These are phyloP conservation scores for Drosophila littoralis DNA, from an alignment of 1,140 invertebrate species.

Conservation along the genomic window DNA sequence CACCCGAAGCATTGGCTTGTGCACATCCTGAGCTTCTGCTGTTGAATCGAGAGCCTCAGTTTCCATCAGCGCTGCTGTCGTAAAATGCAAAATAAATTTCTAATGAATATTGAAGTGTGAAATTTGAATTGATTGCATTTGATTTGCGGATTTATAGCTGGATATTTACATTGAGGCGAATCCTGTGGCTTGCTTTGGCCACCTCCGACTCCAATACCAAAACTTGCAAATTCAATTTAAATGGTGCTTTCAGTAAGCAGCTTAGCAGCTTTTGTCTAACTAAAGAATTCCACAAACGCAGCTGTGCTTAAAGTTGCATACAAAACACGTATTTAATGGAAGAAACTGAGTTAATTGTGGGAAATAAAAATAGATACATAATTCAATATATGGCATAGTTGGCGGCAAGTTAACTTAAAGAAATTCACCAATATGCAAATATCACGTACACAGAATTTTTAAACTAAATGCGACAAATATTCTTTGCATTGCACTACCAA, in stretches of 20 bases:
- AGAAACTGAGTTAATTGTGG: background rate
- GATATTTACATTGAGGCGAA: slow-evolving; percentile 68
- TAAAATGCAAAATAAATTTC: slow-evolving; percentile 81
- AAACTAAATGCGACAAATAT: too few relatives aligned
- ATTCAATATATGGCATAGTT: too few relatives aligned
- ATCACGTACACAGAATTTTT: too few relatives aligned
- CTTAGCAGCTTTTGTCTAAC: slow-evolving; percentile 1
- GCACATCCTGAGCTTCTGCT: slow-evolving; percentile 17
- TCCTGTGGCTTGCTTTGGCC: slow-evolving; percentile 7
- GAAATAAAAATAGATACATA: too few relatives aligned
- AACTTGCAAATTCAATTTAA: slow-evolving; percentile 28
- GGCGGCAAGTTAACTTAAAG: too few relatives aligned
- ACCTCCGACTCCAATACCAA: background rate
- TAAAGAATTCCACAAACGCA: background rate
- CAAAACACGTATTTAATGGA: background rate
- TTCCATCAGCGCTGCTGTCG: slow-evolving; percentile 54
- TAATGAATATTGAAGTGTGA: slow-evolving; percentile 83
- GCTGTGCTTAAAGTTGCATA: background rate
- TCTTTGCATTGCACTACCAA: too few relatives aligned
- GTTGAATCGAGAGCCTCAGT: slow-evolving; percentile 12
- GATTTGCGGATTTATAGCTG: slow-evolving; percentile 76
- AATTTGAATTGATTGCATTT: slow-evolving; percentile 82
- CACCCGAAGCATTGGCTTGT: background rate
- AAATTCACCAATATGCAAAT: too few relatives aligned
- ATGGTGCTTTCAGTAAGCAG: slow-evolving; percentile 6